Evolutionary conservation across 2,797 vertebrate species (phyloP), one percentile per base, ranked within the genome.

Genomic region (Amblyraja radiata): DNA sequence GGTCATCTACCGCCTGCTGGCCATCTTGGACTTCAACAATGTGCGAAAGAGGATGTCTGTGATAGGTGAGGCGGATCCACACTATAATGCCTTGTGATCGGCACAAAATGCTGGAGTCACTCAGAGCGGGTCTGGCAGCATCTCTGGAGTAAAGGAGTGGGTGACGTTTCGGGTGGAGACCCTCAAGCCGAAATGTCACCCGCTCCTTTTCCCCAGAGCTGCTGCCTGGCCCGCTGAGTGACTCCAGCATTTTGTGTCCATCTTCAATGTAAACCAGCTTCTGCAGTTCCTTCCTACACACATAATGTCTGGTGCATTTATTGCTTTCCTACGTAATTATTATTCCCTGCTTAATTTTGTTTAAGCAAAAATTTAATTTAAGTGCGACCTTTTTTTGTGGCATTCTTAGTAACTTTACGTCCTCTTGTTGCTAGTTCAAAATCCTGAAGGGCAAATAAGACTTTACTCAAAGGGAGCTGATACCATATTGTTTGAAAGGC

Each of bases 31-130:
- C 94, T 97, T 97, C 94, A 97, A 96, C 94, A 97, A 97, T 93
- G 93, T 96, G 93, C 95, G 97, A 90, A 97, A 97, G 95, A 96
- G 97, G 94, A 97, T 97, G 97, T 97, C 97, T 93, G 96, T 97
- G 58, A 97, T 97, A 95, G 97, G 96, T 97, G 94, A 6, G 71
- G 28, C 8, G 25, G 58, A 10, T 4, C 28, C 6, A 18, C 46
- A 74, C n/a, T 74, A n/a, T 23, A 68, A 71, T 36, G 32, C 58
- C 23, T 86, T n/a, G 10, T 54, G 46, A 54, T 54, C 5, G 46
- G 5, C 5, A 54, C 46, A 54, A 54, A 3, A 54, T 54, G 46
- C 46, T 6, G 46, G 46, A 54, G 46, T 54, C 5, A 54, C 46
- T 54, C 46, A 54, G 46, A 54, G 46, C 46, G 46, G 46, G 46